A percentile compares a stretch with the other conserved stretches of the same genome.
Conservation (phyloP, 2,797 vertebrate genomes). For the Lycodopsis pacificus region DNA sequence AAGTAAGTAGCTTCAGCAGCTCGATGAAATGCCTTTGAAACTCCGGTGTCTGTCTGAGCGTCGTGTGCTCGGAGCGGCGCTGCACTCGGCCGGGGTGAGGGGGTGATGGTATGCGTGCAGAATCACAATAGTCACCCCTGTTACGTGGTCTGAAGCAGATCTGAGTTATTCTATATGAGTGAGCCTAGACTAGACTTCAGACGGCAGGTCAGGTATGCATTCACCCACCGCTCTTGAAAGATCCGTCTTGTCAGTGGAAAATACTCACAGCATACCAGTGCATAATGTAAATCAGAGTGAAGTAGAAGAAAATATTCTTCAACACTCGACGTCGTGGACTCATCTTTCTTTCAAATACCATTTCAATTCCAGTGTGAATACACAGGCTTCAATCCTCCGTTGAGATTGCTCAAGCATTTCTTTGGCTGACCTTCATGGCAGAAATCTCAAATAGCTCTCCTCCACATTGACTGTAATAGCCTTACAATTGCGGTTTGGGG, state of each 20-base stretch:
- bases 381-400: slow-evolving; percentile 20
- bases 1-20: slow-evolving; percentile 72
- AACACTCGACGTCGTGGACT: neutral
- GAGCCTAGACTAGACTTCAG: slow-evolving; percentile 48
- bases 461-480: slow-evolving; percentile 50
- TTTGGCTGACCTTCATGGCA: slow-evolving; percentile 57
- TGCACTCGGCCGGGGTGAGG: slow-evolving; percentile 52
- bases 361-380: slow-evolving; percentile 18
- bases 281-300: neutral
- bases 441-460: slow-evolving; percentile 42
- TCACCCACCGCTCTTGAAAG: slow-evolving; percentile 20
- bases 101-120: slow-evolving; percentile 77
- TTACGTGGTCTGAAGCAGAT: slow-evolving; percentile 72
- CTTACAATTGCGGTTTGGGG: slow-evolving; percentile 61
- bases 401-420: slow-evolving; percentile 40
- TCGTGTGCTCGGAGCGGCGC: slow-evolving; percentile 51
- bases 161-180: slow-evolving; percentile 55
- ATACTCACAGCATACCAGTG: slow-evolving; percentile 1
- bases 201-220: slow-evolving; percentile 45
- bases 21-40: slow-evolving; percentile 76
- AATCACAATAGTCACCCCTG: slow-evolving; percentile 79
- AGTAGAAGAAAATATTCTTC: slow-evolving; percentile 11
- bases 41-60: slow-evolving; percentile 58
- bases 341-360: slow-evolving; percentile 17
- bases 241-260: slow-evolving; percentile 7